Conservation (phyloP, 2,797 vertebrate genomes). For the Phyllotis vaccarum region DNA sequence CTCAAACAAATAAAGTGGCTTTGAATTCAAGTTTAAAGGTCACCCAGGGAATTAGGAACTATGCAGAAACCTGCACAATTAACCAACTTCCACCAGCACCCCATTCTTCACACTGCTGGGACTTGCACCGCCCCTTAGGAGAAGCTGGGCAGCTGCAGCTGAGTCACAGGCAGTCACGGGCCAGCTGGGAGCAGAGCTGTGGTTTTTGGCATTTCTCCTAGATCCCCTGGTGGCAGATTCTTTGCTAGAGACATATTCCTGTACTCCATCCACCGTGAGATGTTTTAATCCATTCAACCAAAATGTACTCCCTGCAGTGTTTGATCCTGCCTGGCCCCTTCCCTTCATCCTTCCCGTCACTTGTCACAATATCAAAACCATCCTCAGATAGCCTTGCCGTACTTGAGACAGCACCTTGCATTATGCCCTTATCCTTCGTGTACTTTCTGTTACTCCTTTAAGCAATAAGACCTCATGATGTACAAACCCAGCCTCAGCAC, state of each 20-base stretch:
- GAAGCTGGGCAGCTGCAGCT: neutral
- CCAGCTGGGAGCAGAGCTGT: neutral
- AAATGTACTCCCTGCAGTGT: constrained; percentile 8
- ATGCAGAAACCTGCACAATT: neutral
- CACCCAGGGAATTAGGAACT: neutral
- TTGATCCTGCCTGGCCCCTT: neutral
- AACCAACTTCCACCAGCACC: neutral
- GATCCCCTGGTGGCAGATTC: neutral
- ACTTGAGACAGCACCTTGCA: neutral
- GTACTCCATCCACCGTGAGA: neutral
- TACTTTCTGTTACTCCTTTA: neutral
- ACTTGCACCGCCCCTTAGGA: neutral
- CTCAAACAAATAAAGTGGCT: neutral
- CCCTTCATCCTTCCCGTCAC: neutral
- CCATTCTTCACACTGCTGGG: neutral
- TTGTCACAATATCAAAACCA: neutral
- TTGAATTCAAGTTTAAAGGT: neutral
- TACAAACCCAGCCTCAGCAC: neutral
- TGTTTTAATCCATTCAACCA: neutral
- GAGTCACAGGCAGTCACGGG: neutral
- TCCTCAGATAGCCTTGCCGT: neutral
- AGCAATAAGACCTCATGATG: neutral
- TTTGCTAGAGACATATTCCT: neutral
- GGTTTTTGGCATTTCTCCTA: constrained; percentile 41
- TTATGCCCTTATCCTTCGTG: neutral